Base-by-base conservation (phyloP, 2,888 invertebrate species). In the Pammene aurita region DNA sequence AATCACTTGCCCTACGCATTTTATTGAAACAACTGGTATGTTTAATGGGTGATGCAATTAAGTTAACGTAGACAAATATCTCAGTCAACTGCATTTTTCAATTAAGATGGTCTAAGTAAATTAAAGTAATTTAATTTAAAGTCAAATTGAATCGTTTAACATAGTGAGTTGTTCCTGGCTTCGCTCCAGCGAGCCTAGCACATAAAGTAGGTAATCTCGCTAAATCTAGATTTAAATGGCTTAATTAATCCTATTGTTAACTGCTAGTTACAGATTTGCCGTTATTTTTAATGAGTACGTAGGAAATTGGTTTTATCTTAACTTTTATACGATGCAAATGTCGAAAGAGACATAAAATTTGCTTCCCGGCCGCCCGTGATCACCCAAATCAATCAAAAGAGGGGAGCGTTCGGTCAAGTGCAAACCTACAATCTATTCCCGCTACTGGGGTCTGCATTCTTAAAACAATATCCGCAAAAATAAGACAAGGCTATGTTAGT, bases 1-100 rank as follows among this genome's bases (percentile, higher is more conserved):
- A 69, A 55, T 69, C 69, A 69, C 58, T 68, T 68, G 57, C 68
- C 63, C 63, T 58, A 46, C 63, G 52, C 56, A 68, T 63, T 66
- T 61, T 68, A 63, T 68, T 68, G 63, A 63, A 63, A 67, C 62
- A 62, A 68, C 68, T 64, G 68, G 68, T 58, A 58, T 68, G 46
- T 54, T 58, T 48, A 69, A 69, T 65, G 58, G 38, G 64, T 64
- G 60, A 60, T 65, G 65, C 54, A 60, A 69, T 65, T 65, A 69
- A 69, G 54, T 48, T 67, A 26, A 16, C 63, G 41, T 18, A 64
- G 34, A 56, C 41, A 50, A 63, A 52, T 57, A 63, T 58, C 63
- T 68, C 38, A 64, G 58, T 58, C 44, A 34, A 68, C 9, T 48
- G 35, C 46, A 35, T 48, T 35, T 50, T 62, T 41, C 26, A 35